These are phyloP conservation scores for Elegia similella DNA, from an alignment of 2,888 invertebrate genomes.

Conservation along the genomic window DNA sequence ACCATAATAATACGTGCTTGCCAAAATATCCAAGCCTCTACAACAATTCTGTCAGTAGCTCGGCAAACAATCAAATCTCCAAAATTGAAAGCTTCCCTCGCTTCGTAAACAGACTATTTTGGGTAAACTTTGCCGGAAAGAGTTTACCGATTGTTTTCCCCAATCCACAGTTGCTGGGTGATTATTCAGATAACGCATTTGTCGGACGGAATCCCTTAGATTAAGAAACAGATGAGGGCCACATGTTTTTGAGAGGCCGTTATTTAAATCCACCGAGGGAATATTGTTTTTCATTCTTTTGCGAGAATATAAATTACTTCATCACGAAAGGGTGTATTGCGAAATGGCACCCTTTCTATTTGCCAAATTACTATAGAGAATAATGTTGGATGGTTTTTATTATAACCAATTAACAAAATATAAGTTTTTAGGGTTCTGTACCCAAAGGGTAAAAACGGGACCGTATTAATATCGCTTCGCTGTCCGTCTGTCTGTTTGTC, in stretches of 20 bases:
- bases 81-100: conserved; percentile 31
- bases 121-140: conserved; percentile 34
- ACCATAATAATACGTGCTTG: conserved; percentile 14
- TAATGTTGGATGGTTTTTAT: neutral
- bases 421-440: no score
- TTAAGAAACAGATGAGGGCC: conserved; percentile 26
- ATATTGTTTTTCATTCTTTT: neutral
- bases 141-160: conserved; percentile 40
- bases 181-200: conserved; percentile 34
- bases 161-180: conserved; percentile 34
- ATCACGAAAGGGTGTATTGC: neutral
- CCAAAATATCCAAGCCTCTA: conserved; percentile 23
- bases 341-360: neutral
- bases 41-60: conserved; percentile 25
- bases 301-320: neutral
- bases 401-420: no score
- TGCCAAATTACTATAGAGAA: neutral
- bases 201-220: conserved; percentile 27
- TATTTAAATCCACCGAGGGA: conserved; percentile 6
- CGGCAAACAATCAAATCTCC: conserved; percentile 33
- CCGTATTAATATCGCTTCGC: no score
- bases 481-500: no score
- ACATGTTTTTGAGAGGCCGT: conserved; percentile 21
- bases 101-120: conserved; percentile 38
- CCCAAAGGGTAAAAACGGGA: no score